Conservation (phyloP, 2,113 vertebrate species). For the Leucoraja erinaceus region DNA sequence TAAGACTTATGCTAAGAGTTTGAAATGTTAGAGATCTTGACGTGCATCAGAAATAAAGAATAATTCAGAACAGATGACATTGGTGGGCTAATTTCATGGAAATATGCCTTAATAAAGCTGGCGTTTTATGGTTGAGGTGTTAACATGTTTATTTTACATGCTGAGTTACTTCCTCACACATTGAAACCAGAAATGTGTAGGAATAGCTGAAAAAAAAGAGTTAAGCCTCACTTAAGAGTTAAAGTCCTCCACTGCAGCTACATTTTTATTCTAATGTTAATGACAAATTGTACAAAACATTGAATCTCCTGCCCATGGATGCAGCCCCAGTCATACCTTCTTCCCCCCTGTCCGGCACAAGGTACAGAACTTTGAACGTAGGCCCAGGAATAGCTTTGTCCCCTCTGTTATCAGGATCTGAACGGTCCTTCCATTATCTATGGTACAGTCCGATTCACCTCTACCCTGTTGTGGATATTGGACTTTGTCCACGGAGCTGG, state of each 20-base stretch:
- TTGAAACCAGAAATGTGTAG: background rate
- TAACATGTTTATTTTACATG: constrained; percentile 5
- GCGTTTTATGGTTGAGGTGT: constrained; percentile 6
- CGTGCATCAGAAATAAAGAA: background rate
- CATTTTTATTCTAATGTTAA: background rate
- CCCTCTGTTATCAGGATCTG: too few species aligned
- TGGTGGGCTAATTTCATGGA: background rate
- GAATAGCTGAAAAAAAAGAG: background rate
- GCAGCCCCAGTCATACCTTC: background rate
- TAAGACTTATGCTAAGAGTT: background rate
- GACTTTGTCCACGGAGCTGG: too few species aligned
- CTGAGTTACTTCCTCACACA: background rate
- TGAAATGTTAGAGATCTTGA: background rate
- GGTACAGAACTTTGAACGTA: too few species aligned
- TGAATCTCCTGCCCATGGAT: background rate
- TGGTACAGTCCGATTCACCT: too few species aligned
- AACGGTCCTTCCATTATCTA: too few species aligned
- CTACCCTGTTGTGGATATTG: too few species aligned
- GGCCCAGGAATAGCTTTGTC: too few species aligned
- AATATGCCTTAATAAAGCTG: background rate
- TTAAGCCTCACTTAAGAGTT: background rate
- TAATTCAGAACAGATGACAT: background rate
- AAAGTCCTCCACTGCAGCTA: background rate
- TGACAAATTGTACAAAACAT: background rate
- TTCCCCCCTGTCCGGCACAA: background rate